These are phyloP conservation scores for Gerris lacustris DNA, from an alignment of 2,888 invertebrate genomes.

Conservation along the genomic window DNA sequence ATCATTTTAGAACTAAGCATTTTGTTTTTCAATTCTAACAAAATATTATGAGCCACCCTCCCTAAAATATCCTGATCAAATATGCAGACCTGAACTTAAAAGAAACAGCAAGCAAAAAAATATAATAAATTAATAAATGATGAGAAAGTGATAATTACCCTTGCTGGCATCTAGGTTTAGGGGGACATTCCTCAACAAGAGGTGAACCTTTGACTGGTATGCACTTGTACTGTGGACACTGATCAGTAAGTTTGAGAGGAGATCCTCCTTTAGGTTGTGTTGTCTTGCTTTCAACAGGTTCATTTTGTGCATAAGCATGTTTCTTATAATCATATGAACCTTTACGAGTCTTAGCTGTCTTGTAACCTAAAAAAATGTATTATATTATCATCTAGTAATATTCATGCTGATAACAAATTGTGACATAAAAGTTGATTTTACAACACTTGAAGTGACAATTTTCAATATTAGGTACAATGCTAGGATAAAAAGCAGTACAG, in stretches of 20 bases:
- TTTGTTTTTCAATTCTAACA: too few species aligned
- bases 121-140: too few species aligned
- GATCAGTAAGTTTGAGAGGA: background rate
- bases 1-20: too few species aligned
- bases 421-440: too few species aligned
- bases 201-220: conserved; percentile 17
- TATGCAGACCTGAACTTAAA: too few species aligned
- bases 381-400: background rate
- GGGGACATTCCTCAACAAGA: background rate
- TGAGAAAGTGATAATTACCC: background rate
- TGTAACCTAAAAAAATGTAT: background rate
- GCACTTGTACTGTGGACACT: conserved; percentile 28
- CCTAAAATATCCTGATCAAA: too few species aligned
- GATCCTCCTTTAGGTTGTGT: background rate
- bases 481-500: too few species aligned
- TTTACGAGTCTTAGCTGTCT: background rate
- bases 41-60: too few species aligned
- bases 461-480: too few species aligned
- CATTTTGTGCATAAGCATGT: background rate
- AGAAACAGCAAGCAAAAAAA: too few species aligned
- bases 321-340: background rate
- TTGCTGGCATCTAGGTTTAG: conserved; percentile 7
- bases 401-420: background rate
- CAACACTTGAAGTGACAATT: too few species aligned
- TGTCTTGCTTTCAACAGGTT: background rate